Evolutionary conservation across 92 coral and sea anemone species (phyloP).

Genomic region (Hydrozoanthus gracilis): DNA sequence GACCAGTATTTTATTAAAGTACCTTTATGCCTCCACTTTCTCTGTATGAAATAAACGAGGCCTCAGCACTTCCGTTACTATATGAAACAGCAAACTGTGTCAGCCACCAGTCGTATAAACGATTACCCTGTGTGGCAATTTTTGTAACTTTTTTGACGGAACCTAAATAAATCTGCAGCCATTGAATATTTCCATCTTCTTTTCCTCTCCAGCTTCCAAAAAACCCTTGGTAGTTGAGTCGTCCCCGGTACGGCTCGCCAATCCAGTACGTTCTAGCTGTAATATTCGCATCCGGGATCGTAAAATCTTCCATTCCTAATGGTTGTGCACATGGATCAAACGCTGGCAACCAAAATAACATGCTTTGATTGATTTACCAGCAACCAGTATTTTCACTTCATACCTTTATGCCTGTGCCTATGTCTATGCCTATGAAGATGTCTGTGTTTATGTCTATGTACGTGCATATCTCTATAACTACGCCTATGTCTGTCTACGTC

Average conservation of each 20-base stretch:
- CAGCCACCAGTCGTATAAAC: constrained; percentile 33
- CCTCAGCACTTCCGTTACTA: constrained; percentile 13
- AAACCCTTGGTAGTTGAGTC: constrained; percentile 25
- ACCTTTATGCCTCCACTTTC: constrained; percentile 14
- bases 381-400: neutral
- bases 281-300: constrained; percentile 19
- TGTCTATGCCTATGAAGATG: too few relatives aligned
- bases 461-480: too few relatives aligned
- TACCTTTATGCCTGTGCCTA: neutral
- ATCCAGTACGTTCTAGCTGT: constrained; percentile 28
- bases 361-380: neutral
- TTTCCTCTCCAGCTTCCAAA: constrained; percentile 39
- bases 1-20: too few relatives aligned
- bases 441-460: too few relatives aligned
- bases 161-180: constrained; percentile 14
- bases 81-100: constrained; percentile 20
- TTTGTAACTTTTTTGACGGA: constrained; percentile 9
- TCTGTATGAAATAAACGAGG: neutral
- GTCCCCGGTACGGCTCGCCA: constrained; percentile 25
- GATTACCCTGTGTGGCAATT: constrained; percentile 33
- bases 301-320: constrained; percentile 18
- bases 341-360: neutral
- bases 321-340: constrained; percentile 14
- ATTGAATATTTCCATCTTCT: neutral
- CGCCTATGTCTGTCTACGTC: too few relatives aligned